phyloP scores from a whole-genome alignment of 37 sponge, comb jelly and placozoan species.

The Chondrosia reniformis region DNA sequence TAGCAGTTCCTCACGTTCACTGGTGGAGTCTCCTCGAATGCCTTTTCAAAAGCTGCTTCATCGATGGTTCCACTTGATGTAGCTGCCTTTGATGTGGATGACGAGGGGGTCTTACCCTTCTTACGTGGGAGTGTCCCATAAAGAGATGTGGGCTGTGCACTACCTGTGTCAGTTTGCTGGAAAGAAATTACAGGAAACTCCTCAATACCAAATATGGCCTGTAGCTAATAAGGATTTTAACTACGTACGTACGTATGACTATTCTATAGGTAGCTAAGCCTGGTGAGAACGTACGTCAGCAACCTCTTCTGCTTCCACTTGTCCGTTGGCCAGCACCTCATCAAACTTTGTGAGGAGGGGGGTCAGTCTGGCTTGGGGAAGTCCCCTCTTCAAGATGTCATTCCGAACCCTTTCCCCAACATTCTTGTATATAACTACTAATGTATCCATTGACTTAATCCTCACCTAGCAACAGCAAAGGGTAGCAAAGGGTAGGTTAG shows the following conservation, averaged over 20 bases:
- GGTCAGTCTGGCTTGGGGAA: conserved; percentile 38
- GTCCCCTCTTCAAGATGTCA: conserved; percentile 48
- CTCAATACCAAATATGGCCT: no score
- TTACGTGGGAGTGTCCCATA: conserved; percentile 20
- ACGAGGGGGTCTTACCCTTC: background rate
- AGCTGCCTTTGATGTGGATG: background rate
- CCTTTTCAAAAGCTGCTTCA: conserved; percentile 51
- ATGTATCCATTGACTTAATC: conserved; percentile 54
- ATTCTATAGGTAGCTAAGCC: background rate
- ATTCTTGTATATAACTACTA: conserved; percentile 70
- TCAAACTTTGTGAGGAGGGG: conserved; percentile 51
- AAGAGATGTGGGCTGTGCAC: background rate
- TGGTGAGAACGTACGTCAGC: background rate
- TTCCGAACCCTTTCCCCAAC: conserved; percentile 71
- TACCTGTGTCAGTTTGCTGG: background rate
- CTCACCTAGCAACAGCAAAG: conserved; percentile 55
- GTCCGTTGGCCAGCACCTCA: conserved; percentile 38
- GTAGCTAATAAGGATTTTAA: background rate
- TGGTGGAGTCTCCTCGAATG: conserved; percentile 36
- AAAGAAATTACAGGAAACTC: background rate
- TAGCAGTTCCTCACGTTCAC: conserved; percentile 27
- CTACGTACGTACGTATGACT: background rate
- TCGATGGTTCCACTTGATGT: conserved; percentile 51
- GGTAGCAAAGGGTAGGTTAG: no score
- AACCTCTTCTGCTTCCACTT: background rate